Percentiles rank a stretch among this genome's conserved stretches.
Evolutionary conservation across 2,113 vertebrate species (phyloP).

Genomic region (Zosterops pallidus): DNA sequence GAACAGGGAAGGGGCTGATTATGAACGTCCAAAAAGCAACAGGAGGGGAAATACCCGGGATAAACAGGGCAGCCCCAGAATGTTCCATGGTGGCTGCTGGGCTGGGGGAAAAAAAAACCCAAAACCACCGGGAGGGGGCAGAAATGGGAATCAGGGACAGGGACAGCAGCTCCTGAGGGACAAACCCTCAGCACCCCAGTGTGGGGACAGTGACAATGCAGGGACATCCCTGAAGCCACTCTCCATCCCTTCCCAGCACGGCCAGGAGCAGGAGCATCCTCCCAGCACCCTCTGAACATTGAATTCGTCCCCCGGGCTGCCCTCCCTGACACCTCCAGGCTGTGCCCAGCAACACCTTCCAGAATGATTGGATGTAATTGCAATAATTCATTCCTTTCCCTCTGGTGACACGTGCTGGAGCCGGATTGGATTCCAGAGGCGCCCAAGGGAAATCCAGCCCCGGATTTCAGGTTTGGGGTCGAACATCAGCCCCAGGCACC

Average conservation of each 20-base stretch:
- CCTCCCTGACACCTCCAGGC: not conserved
- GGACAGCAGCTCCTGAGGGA: not conserved
- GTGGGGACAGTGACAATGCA: not conserved
- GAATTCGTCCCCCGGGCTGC: not conserved
- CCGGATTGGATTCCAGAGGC: not conserved
- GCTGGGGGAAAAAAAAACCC: not conserved
- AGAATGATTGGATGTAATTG: not conserved
- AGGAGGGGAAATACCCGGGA: not conserved
- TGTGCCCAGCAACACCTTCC: not conserved
- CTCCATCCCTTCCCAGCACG: rapidly evolving
- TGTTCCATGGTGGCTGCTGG: rapidly evolving
- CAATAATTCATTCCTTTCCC: not conserved
- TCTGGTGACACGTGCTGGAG: rapidly evolving
- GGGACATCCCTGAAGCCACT: not conserved
- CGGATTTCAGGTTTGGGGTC: not conserved
- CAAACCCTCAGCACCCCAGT: not conserved
- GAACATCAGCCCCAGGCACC: not conserved
- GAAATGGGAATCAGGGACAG: not conserved
- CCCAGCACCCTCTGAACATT: not conserved
- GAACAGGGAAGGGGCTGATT: not conserved
- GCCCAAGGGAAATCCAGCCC: not conserved
- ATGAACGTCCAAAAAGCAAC: not conserved
- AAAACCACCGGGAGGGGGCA: not conserved
- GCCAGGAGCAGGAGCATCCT: not conserved
- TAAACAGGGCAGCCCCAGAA: not conserved